Evolutionary conservation across 2,113 vertebrate genomes (phyloP), one percentile per base, ranked within the genome.

Genomic region (Catharus minimus): DNA sequence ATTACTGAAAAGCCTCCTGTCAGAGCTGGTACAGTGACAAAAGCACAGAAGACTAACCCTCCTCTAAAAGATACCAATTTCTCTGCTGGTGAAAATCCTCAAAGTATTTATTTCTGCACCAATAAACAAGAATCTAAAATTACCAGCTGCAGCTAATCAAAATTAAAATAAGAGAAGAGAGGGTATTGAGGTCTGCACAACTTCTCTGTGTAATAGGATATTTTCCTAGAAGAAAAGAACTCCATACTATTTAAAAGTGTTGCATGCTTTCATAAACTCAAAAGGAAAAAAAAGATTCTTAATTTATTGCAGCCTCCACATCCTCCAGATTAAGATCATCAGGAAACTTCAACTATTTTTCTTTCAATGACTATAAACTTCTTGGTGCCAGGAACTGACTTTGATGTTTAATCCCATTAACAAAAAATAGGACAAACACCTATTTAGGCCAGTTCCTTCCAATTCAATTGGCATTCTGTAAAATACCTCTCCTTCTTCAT

Each of bases 391-490:
- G 41, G 39, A 91, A 81, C 27, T 72, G 60, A 88, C 94, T 96
- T 95, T 96, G 93, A 96, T 87, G 92, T 96, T 95, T 95, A 97
- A 96, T 93, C 94, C 57, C 82, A 77, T 95, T 92, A 96, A 91
- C 0, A 0, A 91, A 93, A 96, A 94, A 88, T 84, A 91, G 90
- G 76, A 81, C 90, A 83, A 89, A 87, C 73, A 92, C 90, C 92
- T 92, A 91, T 61, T 94, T 91, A 93, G 73, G 77, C 66, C 82
- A 72, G 36, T 75, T 87, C 82, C 58, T 94, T 93, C 67, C 88
- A 80, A 85, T 80, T 88, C 83, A 77, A 27, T 36, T 92, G 62
- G 69, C 36, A 74, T 72, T 88, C 66, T 69, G 76, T 68, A 83
- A 80, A 77, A 90, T 71, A 69, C 18, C 69, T 68, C 64, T 77